Evolutionary conservation across 2,797 vertebrate genomes (phyloP), one percentile per base, ranked within the genome.

Genomic region (Steatocranus sp.): DNA sequence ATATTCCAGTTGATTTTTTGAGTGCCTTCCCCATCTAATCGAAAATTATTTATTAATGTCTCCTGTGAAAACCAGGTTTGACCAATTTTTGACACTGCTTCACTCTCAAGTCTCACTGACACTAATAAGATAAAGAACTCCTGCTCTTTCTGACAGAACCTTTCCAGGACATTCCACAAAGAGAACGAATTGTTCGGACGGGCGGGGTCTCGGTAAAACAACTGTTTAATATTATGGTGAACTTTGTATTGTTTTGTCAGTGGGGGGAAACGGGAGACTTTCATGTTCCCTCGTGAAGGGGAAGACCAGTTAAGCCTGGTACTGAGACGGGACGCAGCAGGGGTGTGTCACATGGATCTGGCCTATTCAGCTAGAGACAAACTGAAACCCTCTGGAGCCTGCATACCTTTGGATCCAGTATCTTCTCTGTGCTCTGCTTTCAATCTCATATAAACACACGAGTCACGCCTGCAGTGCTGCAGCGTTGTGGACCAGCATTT

Each of bases 381-480:
- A 88, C 73, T 7, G 20, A 91, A 87, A 84, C 81, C 83, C 86
- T 88, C 83, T 77, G 82, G 85, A 88, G 87, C 38, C 81, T 58
- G 50, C 90, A 93, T 94, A 84, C 87, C 89, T 15, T 1, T 17
- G 89, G 93, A 89, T 92, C 88, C 70, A 11, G 84, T 90, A 34
- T 92, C 92, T 88, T 78, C 79, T 79, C 58, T 1, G 79, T 15
- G 76, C 48, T 78, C 83, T 87, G 83, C 75, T 82, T 88, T 81
- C 73, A 79, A 25, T 84, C 88, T 73, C 90, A 61, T n/a, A 63
- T 82, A 88, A 91, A 92, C 84, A 86, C 6, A 88, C 49, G 89
- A 93, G 87, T 92, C 91, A 90, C 12, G 80, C 76, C 78, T 63
- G 66, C 81, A 11, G 79, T 81, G 77, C 81, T 80, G 82, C 83